Evolutionary conservation across 2,888 invertebrate species (phyloP), one percentile per base, ranked within the genome.

Genomic region (Agrochola lota): DNA sequence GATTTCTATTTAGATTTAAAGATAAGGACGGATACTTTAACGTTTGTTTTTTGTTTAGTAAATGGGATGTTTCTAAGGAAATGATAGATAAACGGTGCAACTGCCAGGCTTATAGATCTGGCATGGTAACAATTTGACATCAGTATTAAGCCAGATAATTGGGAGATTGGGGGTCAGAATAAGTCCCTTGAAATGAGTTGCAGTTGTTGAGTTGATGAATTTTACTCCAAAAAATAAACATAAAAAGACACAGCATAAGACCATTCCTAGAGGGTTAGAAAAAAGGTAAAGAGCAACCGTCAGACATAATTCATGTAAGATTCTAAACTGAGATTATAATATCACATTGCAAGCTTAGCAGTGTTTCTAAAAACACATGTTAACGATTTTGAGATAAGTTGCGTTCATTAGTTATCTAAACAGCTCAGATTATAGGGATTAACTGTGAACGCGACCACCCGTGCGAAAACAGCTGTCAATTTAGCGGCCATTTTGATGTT

Each of bases 321-420:
- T 81, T 80, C 66, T 78, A 78, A 87, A 78, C 84, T 72, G 43
- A 87, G 80, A 77, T 86, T 84, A 77, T 59, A 79, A 77, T 76
- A 87, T 83, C 76, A 71, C 64, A 82, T 87, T 82, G 70, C 69
- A 74, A 80, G 78, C 85, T 77, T 80, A 77, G 26, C 9, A 77
- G 72, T 81, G 80, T 77, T 78, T 74, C 64, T 74, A 81, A 83
- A 75, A 86, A 79, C 88, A 89, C 74, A 83, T 88, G 89, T 84
- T 87, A 84, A 77, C 76, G 69, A 80, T 85, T 81, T 82, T 68
- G 80, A 74, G 82, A 83, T 88, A 90, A 86, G 90, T 90, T 86
- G 74, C 85, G 84, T 90, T 93, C 92, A 93, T 94, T 94, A 95
- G 92, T 95, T 93, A 93, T 90, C 89, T 92, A 91, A 94, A 93